Percentiles rank a stretch among this genome's conserved stretches.
These are phyloP conservation scores for Cylindroiulus punctatus DNA, from an alignment of 2,888 invertebrate species.

Conservation along the genomic window DNA sequence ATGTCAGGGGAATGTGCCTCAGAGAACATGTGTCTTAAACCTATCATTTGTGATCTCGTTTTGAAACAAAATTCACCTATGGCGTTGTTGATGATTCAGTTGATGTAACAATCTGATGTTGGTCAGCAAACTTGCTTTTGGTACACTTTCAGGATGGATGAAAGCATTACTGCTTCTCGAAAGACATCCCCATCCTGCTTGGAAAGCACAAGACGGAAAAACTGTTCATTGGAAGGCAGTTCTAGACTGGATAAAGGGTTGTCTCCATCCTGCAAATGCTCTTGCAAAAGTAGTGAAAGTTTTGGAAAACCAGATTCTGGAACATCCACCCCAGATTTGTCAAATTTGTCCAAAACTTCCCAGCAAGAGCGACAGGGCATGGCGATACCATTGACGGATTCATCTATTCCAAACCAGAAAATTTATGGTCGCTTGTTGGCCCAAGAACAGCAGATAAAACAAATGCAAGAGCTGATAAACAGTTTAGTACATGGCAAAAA, in stretches of 20 bases:
- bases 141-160: background rate
- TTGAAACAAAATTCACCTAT: no score
- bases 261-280: background rate
- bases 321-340: background rate
- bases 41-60: no score
- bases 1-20: no score
- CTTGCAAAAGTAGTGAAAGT: background rate
- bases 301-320: background rate
- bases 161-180: background rate
- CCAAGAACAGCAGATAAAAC: slow-evolving; percentile 49
- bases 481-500: slow-evolving; percentile 41
- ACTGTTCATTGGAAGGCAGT: background rate
- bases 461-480: slow-evolving; percentile 43
- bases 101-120: no score
- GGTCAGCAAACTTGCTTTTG: background rate
- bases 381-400: background rate
- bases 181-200: background rate
- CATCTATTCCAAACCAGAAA: background rate
- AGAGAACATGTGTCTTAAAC: no score
- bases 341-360: background rate
- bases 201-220: background rate
- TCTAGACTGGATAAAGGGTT: background rate
- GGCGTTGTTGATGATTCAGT: no score
- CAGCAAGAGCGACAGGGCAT: background rate
- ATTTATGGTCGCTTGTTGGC: slow-evolving; percentile 23